Conservation (phyloP, 2,888 invertebrate species). For the Volucella zonaria region DNA sequence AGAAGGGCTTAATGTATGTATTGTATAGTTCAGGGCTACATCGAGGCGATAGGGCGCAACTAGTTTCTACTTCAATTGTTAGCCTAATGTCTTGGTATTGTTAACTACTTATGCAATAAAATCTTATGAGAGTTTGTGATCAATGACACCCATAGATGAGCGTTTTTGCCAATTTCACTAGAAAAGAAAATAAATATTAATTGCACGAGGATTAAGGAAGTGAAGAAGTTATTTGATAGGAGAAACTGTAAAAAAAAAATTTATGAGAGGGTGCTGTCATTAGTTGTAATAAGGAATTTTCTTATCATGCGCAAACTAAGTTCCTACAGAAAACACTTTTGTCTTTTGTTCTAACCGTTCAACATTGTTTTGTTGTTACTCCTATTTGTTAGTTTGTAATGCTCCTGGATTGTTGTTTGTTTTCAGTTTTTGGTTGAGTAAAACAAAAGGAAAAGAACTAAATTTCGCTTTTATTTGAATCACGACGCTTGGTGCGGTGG, state of each 20-base stretch:
- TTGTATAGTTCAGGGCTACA: not conserved
- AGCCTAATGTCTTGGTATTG: not conserved
- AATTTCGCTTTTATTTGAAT: no score
- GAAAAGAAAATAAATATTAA: not conserved
- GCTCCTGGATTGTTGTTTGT: no score
- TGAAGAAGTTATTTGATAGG: not conserved
- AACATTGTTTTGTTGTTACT: constrained; percentile 30
- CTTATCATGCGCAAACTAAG: constrained; percentile 49
- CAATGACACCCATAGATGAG: not conserved
- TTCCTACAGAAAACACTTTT: not conserved
- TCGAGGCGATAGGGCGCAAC: not conserved
- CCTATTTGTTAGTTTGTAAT: not conserved
- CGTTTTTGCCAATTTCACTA: not conserved
- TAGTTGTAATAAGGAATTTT: not conserved
- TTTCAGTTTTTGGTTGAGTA: no score
- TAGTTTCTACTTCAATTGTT: constrained; percentile 3
- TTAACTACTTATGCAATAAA: constrained; percentile 12
- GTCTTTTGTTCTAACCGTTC: constrained; percentile 42
- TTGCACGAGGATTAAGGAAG: not conserved
- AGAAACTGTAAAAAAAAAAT: not conserved
- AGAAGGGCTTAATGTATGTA: not conserved
- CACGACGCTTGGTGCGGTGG: no score
- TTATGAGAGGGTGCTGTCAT: not conserved
- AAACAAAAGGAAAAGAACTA: no score
- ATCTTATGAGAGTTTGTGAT: not conserved